Conservation (phyloP, 2,113 vertebrate species). For the Zeus faber region DNA sequence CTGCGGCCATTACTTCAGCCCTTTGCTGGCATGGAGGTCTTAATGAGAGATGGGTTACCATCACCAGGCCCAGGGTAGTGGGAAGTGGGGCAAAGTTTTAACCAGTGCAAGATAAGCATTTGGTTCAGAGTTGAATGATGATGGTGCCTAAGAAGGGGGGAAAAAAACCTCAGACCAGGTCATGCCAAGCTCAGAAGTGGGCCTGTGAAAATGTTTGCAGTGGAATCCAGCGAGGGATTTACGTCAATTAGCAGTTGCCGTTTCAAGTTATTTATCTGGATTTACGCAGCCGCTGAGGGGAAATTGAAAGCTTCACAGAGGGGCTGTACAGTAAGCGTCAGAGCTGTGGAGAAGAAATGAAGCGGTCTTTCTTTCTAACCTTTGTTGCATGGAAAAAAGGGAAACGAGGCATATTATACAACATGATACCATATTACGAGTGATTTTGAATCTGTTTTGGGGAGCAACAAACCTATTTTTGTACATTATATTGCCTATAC, state of each 20-base stretch:
- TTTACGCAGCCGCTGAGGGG: slow-evolving; percentile 6
- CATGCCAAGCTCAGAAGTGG: not conserved
- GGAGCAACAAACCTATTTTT: too few species aligned
- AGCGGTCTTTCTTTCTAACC: too few species aligned
- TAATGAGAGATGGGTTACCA: slow-evolving; percentile 15
- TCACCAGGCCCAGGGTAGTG: slow-evolving; percentile 7
- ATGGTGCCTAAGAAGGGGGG: too few species aligned
- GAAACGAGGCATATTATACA: too few species aligned
- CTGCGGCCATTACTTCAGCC: slow-evolving; percentile 4
- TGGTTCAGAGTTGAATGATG: not conserved
- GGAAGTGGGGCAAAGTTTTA: not conserved
- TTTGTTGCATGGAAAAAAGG: too few species aligned
- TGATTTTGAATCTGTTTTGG: too few species aligned
- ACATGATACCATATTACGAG: too few species aligned
- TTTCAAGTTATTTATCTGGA: slow-evolving; percentile 20
- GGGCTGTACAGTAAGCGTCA: not conserved
- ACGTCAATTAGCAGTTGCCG: slow-evolving; percentile 35
- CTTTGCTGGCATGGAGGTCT: slow-evolving; percentile 13
- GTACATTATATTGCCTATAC: too few species aligned
- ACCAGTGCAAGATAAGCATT: not conserved
- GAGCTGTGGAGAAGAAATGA: too few species aligned
- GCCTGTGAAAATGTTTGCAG: not conserved
- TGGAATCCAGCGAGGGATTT: slow-evolving; percentile 21
- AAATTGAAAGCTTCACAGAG: slow-evolving; percentile 3
- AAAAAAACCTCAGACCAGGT: not conserved